phyloP scores from a whole-genome alignment of 2,113 vertebrate species.

The Seriola aureovittata region DNA sequence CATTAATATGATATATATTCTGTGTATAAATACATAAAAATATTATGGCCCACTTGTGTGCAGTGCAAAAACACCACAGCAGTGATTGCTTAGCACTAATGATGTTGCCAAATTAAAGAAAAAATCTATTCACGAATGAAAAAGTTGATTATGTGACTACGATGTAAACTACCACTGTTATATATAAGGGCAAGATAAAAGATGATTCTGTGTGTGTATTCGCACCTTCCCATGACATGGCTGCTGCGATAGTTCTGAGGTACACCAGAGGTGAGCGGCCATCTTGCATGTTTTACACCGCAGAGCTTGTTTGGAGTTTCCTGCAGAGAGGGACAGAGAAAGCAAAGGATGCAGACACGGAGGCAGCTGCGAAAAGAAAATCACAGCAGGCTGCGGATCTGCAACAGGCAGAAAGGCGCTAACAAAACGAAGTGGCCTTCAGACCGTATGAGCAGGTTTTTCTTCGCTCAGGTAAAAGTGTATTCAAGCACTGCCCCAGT shows the following conservation, averaged over 20 bases:
- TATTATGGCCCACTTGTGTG: neutral
- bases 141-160: neutral
- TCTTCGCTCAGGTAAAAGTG: conserved; percentile 37
- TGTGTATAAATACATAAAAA: neutral
- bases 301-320: conserved; percentile 93
- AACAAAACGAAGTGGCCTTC: conserved; percentile 33
- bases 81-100: neutral
- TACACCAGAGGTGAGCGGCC: conserved; percentile 93
- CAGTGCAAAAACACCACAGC: neutral
- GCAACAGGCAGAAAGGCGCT: neutral
- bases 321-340: conserved; percentile 73
- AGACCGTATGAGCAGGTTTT: conserved; percentile 32
- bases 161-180: neutral
- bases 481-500: conserved; percentile 40
- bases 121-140: neutral
- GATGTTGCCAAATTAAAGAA: neutral
- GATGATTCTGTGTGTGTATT: neutral
- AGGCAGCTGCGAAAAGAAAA: neutral
- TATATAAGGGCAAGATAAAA: neutral
- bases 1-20: too few relatives aligned
- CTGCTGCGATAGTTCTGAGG: conserved; percentile 91
- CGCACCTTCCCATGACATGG: conserved; percentile 88
- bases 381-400: conserved; percentile 6
- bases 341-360: neutral
- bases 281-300: conserved; percentile 93